A percentile compares a stretch with the other conserved stretches of the same genome.
Conservation (phyloP, 2,797 vertebrate genomes). For the Xiphorhynchus erythropygius region DNA sequence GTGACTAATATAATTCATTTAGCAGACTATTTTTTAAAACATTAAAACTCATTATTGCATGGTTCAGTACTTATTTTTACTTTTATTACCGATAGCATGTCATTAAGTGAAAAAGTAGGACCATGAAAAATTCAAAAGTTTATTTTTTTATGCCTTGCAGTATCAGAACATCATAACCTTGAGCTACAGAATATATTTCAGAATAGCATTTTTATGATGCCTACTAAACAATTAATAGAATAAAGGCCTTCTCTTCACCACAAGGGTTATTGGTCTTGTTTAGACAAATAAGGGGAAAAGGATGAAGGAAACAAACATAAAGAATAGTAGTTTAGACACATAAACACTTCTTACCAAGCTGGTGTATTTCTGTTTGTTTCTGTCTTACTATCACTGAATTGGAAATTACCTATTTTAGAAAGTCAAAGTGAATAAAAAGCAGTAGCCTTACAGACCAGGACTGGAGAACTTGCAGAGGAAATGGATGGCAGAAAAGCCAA, state of each 20-base stretch:
- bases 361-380: background rate
- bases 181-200: background rate
- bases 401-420: background rate
- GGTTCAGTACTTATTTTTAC: background rate
- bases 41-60: background rate
- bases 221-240: background rate
- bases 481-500: slow-evolving; percentile 25
- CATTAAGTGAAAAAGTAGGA: background rate
- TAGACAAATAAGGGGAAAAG: background rate
- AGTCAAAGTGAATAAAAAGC: slow-evolving; percentile 18
- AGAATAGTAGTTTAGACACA: background rate
- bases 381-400: background rate
- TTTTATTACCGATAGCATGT: background rate
- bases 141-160: background rate
- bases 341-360: background rate
- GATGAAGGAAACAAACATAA: background rate
- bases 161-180: background rate
- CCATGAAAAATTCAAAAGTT: background rate
- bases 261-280: background rate
- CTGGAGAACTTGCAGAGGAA: slow-evolving; percentile 4
- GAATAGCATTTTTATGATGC: background rate
- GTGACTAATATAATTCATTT: background rate
- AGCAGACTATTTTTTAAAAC: background rate
- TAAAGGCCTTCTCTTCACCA: background rate
- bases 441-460: slow-evolving; percentile 25